These are phyloP conservation scores for Aix galericulata DNA, from an alignment of 2,113 vertebrate genomes.

Conservation along the genomic window DNA sequence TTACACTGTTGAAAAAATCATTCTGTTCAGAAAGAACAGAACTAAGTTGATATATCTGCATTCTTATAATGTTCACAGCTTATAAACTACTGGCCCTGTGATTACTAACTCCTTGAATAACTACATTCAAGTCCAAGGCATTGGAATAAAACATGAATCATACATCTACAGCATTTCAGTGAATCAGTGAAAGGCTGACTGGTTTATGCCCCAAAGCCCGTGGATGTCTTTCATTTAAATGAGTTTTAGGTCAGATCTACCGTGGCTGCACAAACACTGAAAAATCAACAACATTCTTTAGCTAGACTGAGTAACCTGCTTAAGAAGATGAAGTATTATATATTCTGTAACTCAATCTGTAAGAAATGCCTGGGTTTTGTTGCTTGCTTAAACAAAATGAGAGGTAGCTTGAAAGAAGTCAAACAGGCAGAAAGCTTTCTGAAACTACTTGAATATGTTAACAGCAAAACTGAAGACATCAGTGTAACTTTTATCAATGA, in stretches of 20 bases:
- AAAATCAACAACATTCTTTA: slow-evolving; percentile 17
- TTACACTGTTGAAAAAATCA: neutral
- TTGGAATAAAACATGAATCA: slow-evolving; percentile 24
- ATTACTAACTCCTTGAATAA: slow-evolving; percentile 37
- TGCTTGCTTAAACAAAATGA: neutral
- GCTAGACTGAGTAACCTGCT: neutral
- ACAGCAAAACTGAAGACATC: neutral
- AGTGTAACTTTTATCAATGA: neutral
- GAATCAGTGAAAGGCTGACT: slow-evolving; percentile 27
- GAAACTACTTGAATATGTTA: neutral
- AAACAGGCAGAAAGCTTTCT: neutral
- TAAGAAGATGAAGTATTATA: neutral
- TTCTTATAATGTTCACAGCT: neutral
- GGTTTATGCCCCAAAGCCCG: slow-evolving; percentile 17
- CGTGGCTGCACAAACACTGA: neutral
- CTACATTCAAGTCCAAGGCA: slow-evolving; percentile 15
- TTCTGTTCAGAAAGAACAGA: neutral
- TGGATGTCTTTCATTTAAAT: slow-evolving; percentile 39
- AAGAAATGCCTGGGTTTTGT: neutral
- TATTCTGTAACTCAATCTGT: neutral
- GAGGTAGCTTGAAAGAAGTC: neutral
- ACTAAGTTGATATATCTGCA: neutral
- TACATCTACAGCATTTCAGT: neutral
- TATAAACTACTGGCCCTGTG: slow-evolving; percentile 1
- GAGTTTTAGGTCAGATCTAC: neutral